Base-by-base conservation (phyloP, 1,140 invertebrate species). In the Stegodyphus dumicola region DNA sequence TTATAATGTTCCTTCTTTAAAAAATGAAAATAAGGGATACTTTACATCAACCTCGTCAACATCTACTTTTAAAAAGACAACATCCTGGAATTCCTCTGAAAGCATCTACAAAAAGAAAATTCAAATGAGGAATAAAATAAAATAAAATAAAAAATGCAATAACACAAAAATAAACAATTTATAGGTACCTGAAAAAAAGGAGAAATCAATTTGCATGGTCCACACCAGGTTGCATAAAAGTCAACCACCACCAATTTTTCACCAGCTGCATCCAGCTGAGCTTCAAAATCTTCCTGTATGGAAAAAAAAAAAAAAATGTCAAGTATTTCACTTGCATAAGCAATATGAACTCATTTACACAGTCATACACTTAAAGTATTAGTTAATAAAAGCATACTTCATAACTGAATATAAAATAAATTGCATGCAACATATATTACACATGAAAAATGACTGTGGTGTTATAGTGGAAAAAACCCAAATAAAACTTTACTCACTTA, bases 191-290 rank as follows among this genome's bases (percentile, higher is more conserved):
- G 89, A 77, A 94, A 89, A 86, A 92, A 94, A 7, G 98, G 98
- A 7, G 94, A 93, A 91, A 99, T 98, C 91, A 94, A 93, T 91
- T 96, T 96, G 92, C 98, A 99, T 11, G 98, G 98, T 0, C 97
- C 97, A 91, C 93, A 94, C 93, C 93, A 93, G 6, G 90, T 91
- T 33, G 93, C 93, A 88, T 89, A 92, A 87, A 93, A 93, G 80
- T 93, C 92, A 79, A 99, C 94, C 48, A 99, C 94, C 49, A 99
- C 95, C 88, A 99, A 91, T 89, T 95, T 95, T 17, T 93, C 91
- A 15, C 95, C 96, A 64, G 96, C 95, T 87, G 94, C 94, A 0
- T 91, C 90, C 73, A 98, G 91, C 90, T 95, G 93, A 49, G 89
- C 90, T 83, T 94, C 91, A 88, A 97, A 93, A 89, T 97, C 95